phyloP scores from a whole-genome alignment of 2,797 vertebrate species.

The Gymnothorax javanicus region DNA sequence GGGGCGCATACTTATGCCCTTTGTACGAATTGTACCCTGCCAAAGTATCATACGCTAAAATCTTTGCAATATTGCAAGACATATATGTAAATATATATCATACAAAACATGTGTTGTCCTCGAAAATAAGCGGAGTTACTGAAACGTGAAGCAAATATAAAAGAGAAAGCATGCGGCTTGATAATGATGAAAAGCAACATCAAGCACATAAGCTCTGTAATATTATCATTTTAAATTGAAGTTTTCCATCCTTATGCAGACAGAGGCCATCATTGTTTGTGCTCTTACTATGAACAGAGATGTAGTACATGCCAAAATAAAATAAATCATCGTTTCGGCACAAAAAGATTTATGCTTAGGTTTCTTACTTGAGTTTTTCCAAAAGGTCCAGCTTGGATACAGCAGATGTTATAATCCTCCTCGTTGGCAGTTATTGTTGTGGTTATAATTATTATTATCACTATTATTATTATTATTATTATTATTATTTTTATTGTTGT shows the following conservation, averaged over 20 bases:
- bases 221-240: not conserved
- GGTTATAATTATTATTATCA: conserved; percentile 2
- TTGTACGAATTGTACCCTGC: conserved; percentile 5
- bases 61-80: not conserved
- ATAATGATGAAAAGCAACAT: not conserved
- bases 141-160: not conserved
- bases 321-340: conserved; percentile 24
- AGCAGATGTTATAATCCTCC: conserved; percentile 60
- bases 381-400: conserved; percentile 66
- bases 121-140: not conserved
- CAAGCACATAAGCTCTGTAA: not conserved
- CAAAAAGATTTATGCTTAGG: conserved; percentile 13
- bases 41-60: not conserved
- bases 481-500: conserved; percentile 21
- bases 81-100: not conserved
- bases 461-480: conserved; percentile 18
- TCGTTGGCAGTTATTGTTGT: conserved; percentile 4
- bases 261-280: not conserved
- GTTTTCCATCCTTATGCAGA: not conserved
- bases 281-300: not conserved
- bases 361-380: conserved; percentile 71
- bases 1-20: not conserved
- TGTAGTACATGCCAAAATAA: not conserved
- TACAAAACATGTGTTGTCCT: not conserved
- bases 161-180: not conserved